These are phyloP conservation scores for Eristalinus aeneus DNA, from an alignment of 2,888 invertebrate genomes.

Conservation along the genomic window DNA sequence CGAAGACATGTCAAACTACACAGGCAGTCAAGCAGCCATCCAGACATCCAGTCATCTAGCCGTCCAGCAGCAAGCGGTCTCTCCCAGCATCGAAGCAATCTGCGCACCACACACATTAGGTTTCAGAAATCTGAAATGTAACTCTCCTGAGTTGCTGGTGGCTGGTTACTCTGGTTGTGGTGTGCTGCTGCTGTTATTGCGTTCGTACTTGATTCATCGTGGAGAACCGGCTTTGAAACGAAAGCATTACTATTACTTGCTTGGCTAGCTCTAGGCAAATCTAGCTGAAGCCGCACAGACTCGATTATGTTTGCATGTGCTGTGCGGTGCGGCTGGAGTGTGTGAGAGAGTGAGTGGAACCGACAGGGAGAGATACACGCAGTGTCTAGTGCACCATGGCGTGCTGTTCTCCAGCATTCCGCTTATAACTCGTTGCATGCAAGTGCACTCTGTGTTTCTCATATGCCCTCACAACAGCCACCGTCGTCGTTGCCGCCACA, in stretches of 20 bases:
- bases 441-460: constrained; percentile 65
- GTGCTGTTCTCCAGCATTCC: constrained; percentile 54
- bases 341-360: constrained; percentile 9
- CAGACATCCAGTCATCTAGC: constrained; percentile 8
- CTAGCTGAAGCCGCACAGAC: constrained; percentile 34
- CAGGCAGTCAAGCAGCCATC: constrained; percentile 7
- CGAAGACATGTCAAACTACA: constrained; percentile 65
- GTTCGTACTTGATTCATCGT: constrained; percentile 57
- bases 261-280: constrained; percentile 66
- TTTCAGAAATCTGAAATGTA: constrained; percentile 58
- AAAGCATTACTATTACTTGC: constrained; percentile 69
- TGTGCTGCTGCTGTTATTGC: constrained; percentile 13
- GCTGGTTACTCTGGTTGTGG: neutral
- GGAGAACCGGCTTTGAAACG: constrained; percentile 62
- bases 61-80: neutral
- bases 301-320: neutral
- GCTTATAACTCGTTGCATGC: constrained; percentile 64
- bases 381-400: constrained; percentile 51
- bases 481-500: neutral
- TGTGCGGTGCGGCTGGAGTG: neutral
- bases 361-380: constrained; percentile 10
- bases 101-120: constrained; percentile 24
- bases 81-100: constrained; percentile 23
- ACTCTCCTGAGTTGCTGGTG: constrained; percentile 35
- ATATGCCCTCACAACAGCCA: constrained; percentile 26